Percentiles rank a stretch among this genome's conserved stretches.
phyloP scores from a whole-genome alignment of 1,140 invertebrate genomes.

The Hycleus cichorii region DNA sequence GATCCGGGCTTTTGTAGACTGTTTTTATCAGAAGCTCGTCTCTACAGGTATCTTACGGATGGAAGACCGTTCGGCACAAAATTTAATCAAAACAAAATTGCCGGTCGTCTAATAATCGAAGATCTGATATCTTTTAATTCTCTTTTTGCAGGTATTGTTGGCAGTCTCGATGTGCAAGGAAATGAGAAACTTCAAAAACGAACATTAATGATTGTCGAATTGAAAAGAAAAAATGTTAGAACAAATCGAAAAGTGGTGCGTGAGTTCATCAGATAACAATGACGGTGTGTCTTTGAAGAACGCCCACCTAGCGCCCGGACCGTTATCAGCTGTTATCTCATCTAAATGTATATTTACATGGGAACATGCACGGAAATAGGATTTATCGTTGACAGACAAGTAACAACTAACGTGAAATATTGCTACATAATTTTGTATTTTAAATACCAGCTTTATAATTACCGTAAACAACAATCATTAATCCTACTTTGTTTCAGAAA shows the following conservation, averaged over 20 bases:
- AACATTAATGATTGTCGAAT: constrained; percentile 2
- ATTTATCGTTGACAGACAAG: constrained; percentile 3
- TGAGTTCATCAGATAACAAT: constrained; percentile 18
- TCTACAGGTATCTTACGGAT: constrained; percentile 99
- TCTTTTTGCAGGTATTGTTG: no score
- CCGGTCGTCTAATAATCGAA: no score
- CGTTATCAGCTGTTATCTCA: constrained; percentile 16
- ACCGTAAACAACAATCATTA: no score
- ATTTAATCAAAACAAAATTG: no score
- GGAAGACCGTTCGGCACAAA: constrained; percentile 56
- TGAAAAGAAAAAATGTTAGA: background rate
- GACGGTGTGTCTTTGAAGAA: constrained; percentile 17
- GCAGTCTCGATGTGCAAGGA: no score
- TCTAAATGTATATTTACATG: constrained; percentile 10
- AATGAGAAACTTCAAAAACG: constrained; percentile 3
- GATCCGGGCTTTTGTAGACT: constrained; percentile 96
- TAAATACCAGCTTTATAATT: no score
- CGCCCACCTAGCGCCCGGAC: constrained; percentile 10
- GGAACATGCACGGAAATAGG: constrained; percentile 5
- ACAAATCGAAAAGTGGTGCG: constrained; percentile 1
- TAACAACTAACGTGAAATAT: background rate
- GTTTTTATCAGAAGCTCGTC: constrained; percentile 92
- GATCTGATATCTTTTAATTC: no score
- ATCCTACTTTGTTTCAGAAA: no score
- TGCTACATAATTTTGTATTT: background rate